Evolutionary conservation across 2,113 vertebrate species (phyloP), one percentile per base, ranked within the genome.

Genomic region (Chaetura pelagica): DNA sequence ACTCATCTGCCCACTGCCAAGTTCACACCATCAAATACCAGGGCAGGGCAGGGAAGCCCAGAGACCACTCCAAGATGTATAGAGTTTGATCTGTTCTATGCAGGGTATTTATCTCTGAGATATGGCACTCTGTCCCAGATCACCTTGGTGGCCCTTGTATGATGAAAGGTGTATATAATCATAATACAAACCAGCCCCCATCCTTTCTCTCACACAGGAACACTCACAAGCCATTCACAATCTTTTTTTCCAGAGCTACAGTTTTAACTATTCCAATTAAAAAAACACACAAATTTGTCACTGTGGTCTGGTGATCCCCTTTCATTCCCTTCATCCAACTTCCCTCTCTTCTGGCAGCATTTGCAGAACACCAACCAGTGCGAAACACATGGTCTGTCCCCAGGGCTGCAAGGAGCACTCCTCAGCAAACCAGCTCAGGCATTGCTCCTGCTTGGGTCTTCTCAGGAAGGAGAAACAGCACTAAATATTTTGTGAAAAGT

Each of bases 231-330:
- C n/a, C 54, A 57, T 63, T 86, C 87, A 87, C 73, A 23, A 44
- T 48, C 38, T 59, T 84, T 71, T 67, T 77, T 77, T 51, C 32
- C 55, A 92, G 91, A 94, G 77, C 91, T 89, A 72, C 71, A 66
- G 85, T 71, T 97, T 94, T 97, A 95, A 91, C 83, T 96, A 93
- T 93, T 93, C 92, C 78, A 97, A 97, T 98, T 96, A 98, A 97
- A 98, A 97, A 90, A 54, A 66, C 71, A 84, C 84, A 84, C 18
- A 13, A 22, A 32, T 91, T 80, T n/a, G 67, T 78, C 12, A 1
- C 3, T 13, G 57, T 59, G 68, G 27, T 57, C 32, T 16, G 8
- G 23, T 6, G 19, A 34, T 26, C 11, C 4, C 24, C 18, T 58
- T 38, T 40, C n/a, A 16, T 81, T 78, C 40, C 57, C 32, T 69